These are phyloP conservation scores for Strix occidentalis DNA, from an alignment of 2,797 vertebrate species.

Conservation along the genomic window DNA sequence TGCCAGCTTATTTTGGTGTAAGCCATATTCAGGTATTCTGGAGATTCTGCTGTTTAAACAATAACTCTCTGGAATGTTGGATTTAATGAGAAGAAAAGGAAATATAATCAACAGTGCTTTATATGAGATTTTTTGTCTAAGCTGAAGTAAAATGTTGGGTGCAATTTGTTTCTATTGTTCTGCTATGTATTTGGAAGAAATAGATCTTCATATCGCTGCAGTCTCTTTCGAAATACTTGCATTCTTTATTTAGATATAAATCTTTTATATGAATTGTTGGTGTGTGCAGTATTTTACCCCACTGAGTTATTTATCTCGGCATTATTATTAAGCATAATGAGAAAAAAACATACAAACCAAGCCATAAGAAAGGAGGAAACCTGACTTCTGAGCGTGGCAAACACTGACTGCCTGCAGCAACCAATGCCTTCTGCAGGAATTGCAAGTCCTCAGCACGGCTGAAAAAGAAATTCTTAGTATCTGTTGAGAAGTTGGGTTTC, in stretches of 20 bases:
- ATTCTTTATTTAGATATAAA: conserved; percentile 37
- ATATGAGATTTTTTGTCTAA: conserved; percentile 9
- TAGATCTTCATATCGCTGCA: conserved; percentile 31
- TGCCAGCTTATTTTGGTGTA: neutral
- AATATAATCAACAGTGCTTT: conserved; percentile 26
- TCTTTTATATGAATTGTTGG: conserved; percentile 29
- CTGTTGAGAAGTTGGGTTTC: neutral
- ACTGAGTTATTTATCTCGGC: neutral
- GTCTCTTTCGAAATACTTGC: neutral
- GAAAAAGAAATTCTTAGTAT: neutral
- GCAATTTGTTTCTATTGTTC: conserved; percentile 38
- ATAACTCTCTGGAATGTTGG: neutral
- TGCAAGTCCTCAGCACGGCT: neutral
- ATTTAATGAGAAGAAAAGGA: conserved; percentile 39
- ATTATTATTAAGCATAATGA: conserved; percentile 43
- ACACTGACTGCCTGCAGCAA: neutral
- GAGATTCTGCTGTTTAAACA: conserved; percentile 16
- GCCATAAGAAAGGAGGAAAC: neutral
- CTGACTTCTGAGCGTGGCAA: neutral
- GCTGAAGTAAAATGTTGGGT: conserved; percentile 31
- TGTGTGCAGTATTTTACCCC: conserved; percentile 8
- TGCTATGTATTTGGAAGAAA: conserved; percentile 1
- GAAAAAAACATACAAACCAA: neutral
- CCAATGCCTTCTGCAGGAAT: neutral
- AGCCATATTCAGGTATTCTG: neutral